Base-by-base conservation (phyloP, 1,140 invertebrate genomes). In the Globodera rostochiensis region DNA sequence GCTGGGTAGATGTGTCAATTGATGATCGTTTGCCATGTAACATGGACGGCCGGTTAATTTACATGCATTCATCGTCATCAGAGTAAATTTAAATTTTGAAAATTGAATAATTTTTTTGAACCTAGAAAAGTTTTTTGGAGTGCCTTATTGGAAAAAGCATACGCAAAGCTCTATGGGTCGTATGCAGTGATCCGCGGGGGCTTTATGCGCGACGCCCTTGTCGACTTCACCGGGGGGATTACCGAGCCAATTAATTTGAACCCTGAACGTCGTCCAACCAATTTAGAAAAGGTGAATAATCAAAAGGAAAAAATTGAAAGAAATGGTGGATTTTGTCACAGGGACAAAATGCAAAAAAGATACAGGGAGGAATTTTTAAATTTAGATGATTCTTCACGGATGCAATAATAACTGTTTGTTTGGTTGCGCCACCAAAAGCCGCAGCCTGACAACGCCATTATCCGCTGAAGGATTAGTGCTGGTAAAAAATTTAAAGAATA, bases 211-310 rank as follows among this genome's bases (percentile, higher is more conserved):
- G 97, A 99, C 90, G 85, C 86, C 3, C 96, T 99, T 94, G 97
- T 98, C 90, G 97, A 99, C 91, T 98, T 99, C 90, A 99, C 97
- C 13, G 97, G 96, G 6, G n/a, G 97, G 97, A 67, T 94, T 98
- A 36, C 36, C 36, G 36, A 0, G 95, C 95, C 0, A 96, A 98
- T 91, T 95, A 95, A 25, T 93, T 97, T 95, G 87, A 94, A 97
- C 81, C 92, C 97, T 86, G 92, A 93, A 13, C 93, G 96, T 83
- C 92, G 90, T 9, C 86, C 90, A 73, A 90, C 90, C 25, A 96
- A 98, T 91, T 64, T 92, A 66, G 13, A 66, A 13, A 13, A 66
- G 60, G 60, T 66, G 60, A 15, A 13, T 21, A 13, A 66, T 66
- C n/a, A 13, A 13, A 66, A 15, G 13, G 2, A 1, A 66, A 13